Base-by-base conservation (phyloP, 2,113 vertebrate genomes). In the Tylochromis polylepis region DNA sequence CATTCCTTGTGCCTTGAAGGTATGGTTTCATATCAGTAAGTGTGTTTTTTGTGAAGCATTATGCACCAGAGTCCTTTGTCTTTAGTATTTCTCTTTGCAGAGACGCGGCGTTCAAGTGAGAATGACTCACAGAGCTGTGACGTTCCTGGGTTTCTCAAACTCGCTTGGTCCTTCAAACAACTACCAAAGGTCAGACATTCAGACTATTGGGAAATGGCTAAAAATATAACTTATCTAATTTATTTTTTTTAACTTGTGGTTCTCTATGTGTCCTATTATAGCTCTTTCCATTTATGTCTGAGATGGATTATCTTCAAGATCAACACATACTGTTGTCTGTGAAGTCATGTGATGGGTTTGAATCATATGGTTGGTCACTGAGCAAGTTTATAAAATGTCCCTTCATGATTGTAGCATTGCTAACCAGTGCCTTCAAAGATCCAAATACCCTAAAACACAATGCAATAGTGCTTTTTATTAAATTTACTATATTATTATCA, bases 271-370 rank as follows among this genome's bases (percentile, higher is more conserved):
- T 89, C 11, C 22, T 90, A 14, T 81, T 16, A 4, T 36, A 98
- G 97, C 95, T 98, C 79, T 92, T 96, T 41, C 97, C 97, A 41
- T 89, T 97, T 85, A 84, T 95, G 78, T 97, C 97, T 0, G 97
- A 97, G 90, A 91, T 97, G 95, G 97, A 97, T 83, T 96, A 96
- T 92, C 94, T 98, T 85, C 95, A 95, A 80, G 97, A 97, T 88
- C 97, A 98, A 89, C 97, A 98, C 83, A 88, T 98, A 57, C 97
- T 98, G 43, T 82, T 98, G 82, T 97, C 96, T 79, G 92, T 98
- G 70, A 98, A 97, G 94, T 97, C 97, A 4, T 96, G 96, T 93
- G 97, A 98, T 87, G 97, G 97, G 41, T 97, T 97, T n/a, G 97
- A 98, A 92, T 98, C 97, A 78, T 98, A 97, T 0, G 97, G 97